Base-by-base conservation (phyloP, 2,888 invertebrate species). In the Tiliacea aurago region DNA sequence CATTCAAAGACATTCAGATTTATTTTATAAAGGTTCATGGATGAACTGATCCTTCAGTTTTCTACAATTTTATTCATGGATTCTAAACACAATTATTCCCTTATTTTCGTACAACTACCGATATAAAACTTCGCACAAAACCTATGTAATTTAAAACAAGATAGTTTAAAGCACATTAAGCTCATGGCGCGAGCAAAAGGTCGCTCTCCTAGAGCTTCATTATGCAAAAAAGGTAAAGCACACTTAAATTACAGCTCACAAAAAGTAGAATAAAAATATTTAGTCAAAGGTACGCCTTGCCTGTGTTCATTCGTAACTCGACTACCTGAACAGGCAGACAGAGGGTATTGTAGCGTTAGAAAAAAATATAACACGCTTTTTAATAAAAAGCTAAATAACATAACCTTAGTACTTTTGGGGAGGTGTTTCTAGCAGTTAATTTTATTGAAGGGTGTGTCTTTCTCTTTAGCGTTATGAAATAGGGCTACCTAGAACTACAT, bases 211-310 rank as follows among this genome's bases (percentile, higher is more conserved):
- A 56, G 45, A 33, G 62, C 64, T 62, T 58, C 63, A 69, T 58
- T 66, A 63, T 51, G 51, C 47, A 66, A 47, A 76, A 80, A 63
- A 66, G 37, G 33, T 55, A 59, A 66, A 76, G 53, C 41, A 58
- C 56, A 15, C 11, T 81, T 69, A 69, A 75, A 75, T 75, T 61
- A 66, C 55, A 56, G 45, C 58, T 59, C 63, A 23, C 37, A 79
- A 62, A 81, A 56, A 67, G 28, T 33, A 65, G 20, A 56, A 45
- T 67, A 59, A 49, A 68, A 63, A 59, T 49, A 67, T 59, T 67
- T 55, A 59, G 70, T 55, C 53, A 71, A 61, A 71, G 56, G 64
- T 59, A 33, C 45, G 28, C 68, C 59, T 37, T 61, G 55, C 59
- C 58, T 23, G 56, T 55, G 53, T 33, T 64, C 47, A 53, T 49